phyloP scores from a whole-genome alignment of 2,113 vertebrate species.

The Embiotoca jacksoni region DNA sequence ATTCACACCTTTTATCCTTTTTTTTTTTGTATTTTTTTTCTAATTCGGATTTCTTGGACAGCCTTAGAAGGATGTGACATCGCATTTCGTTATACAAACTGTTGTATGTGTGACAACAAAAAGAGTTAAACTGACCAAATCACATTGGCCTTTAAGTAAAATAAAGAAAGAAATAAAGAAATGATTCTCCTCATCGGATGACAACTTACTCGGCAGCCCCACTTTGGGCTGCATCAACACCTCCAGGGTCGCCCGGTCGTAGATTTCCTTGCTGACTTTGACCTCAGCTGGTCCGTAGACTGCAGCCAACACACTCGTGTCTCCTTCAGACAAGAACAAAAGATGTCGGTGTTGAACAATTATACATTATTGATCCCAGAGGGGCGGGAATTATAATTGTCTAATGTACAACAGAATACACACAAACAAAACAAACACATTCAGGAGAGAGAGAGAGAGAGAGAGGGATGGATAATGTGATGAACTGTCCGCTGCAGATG shows the following conservation, averaged over 20 bases:
- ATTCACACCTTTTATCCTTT: too few relatives aligned
- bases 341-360: neutral
- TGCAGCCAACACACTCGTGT: conserved; percentile 90
- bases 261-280: conserved; percentile 92
- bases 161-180: neutral
- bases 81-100: too few relatives aligned
- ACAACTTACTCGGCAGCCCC: conserved; percentile 88
- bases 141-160: neutral
- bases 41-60: too few relatives aligned
- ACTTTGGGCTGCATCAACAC: conserved; percentile 92
- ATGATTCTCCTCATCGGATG: neutral
- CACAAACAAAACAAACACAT: neutral
- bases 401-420: neutral
- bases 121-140: neutral
- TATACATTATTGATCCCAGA: neutral
- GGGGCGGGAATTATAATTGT: too few relatives aligned
- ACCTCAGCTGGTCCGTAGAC: conserved; percentile 93
- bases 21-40: too few relatives aligned
- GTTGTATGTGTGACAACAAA: too few relatives aligned
- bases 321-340: conserved; percentile 82
- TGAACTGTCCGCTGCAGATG: too few relatives aligned
- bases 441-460: too few relatives aligned
- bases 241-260: conserved; percentile 91
- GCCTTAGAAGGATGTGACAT: too few relatives aligned
- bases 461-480: too few relatives aligned